Evolutionary conservation across 2,797 vertebrate genomes (phyloP), one percentile per base, ranked within the genome.

Genomic region (Cercopithecus diana): DNA sequence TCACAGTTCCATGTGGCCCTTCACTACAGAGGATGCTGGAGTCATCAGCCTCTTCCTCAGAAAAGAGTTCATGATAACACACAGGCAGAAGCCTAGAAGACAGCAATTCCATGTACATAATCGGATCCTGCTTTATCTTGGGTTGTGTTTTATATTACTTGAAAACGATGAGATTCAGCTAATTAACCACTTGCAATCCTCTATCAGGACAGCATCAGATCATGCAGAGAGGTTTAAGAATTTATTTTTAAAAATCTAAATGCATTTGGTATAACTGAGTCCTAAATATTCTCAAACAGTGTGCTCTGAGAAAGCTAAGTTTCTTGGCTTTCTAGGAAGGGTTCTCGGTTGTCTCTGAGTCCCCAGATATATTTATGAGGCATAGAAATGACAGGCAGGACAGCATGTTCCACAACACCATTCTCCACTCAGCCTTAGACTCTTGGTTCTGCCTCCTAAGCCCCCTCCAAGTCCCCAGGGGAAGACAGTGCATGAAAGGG

Each of bases 21-120:
- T 79, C n/a, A 4, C 12, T n/a, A 41, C 7, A 20, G 28, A 30
- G 11, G 50, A 73, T 19, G 39, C 83, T 36, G n/a, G 41, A 64
- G 33, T 8, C 58, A 77, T 28, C 7, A 48, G 39, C 39, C 57
- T 41, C 22, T 50, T 79, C 20, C 45, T n/a, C 5, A 85, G 5
- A 12, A 26, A 43, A 50, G 13, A 79, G 4, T 8, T 1, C 11
- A 0, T 14, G n/a, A 24, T 41, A 7, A 57, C 4, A 19, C 70
- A 79, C 7, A 22, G n/a, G 33, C 48, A 24, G 26, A n/a, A n/a
- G 33, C 20, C 19, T 14, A 7, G 33, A 24, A 22, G 48, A 77
- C 1, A 57, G 61, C 14, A 57, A 67, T 39, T 55, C 15, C 36
- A 48, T 14, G 1, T 58, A 41, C 86, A 57, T 50, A 48, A 61